These are phyloP conservation scores for Neodiprion lecontei DNA, from an alignment of 1,140 invertebrate genomes.

Conservation along the genomic window DNA sequence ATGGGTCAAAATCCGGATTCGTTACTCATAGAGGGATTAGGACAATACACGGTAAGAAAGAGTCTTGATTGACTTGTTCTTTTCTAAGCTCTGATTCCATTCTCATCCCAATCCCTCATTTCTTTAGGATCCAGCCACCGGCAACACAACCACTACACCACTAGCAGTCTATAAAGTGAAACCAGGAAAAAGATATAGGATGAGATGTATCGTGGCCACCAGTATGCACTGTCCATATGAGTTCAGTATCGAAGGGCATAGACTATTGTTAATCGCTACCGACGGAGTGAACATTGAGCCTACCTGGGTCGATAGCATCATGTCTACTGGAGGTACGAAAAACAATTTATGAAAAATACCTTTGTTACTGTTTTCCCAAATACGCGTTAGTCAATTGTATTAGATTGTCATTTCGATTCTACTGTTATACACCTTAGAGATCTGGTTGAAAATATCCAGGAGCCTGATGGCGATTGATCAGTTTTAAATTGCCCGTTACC, in stretches of 20 bases:
- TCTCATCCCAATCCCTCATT: neutral
- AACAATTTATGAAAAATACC: neutral
- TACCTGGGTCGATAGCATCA: conserved; percentile 37
- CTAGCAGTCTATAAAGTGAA: conserved; percentile 39
- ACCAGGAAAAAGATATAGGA: conserved; percentile 54
- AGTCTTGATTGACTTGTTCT: conserved; percentile 50
- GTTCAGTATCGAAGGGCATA: conserved; percentile 64
- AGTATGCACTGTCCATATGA: conserved; percentile 59
- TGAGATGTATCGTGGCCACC: conserved; percentile 62
- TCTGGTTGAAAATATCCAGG: no score
- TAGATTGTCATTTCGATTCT: no score
- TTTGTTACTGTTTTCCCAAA: no score
- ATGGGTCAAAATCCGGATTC: conserved; percentile 78
- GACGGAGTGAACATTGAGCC: conserved; percentile 61
- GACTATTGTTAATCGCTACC: conserved; percentile 58
- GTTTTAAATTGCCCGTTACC: no score
- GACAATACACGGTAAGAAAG: conserved; percentile 64
- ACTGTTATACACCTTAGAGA: no score
- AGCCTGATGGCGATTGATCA: no score
- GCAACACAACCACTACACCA: conserved; percentile 25
- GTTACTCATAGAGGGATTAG: conserved; percentile 78
- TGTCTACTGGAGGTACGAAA: neutral
- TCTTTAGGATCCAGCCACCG: conserved; percentile 18
- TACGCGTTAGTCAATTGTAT: no score
- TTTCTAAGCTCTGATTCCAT: no score